These are phyloP conservation scores for Perognathus longimembris DNA, from an alignment of 2,113 vertebrate species.

Conservation along the genomic window DNA sequence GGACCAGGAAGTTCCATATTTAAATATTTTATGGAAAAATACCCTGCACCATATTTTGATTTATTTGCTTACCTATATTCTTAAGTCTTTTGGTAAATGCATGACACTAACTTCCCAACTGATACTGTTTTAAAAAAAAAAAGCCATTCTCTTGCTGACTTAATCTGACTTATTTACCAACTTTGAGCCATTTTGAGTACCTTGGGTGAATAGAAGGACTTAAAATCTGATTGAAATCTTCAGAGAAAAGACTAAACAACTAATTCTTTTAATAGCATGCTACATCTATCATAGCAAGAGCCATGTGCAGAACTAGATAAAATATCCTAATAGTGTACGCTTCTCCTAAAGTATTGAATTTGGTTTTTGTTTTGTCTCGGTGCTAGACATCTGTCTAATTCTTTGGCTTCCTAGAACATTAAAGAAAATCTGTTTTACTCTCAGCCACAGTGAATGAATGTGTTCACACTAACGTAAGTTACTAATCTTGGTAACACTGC, in stretches of 20 bases:
- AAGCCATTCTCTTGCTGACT: conserved; percentile 47
- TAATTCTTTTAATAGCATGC: conserved; percentile 57
- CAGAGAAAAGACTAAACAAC: conserved; percentile 18
- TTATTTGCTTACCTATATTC: conserved; percentile 33
- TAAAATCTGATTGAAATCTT: conserved; percentile 63
- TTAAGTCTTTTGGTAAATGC: conserved; percentile 65
- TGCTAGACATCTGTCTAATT: conserved; percentile 84
- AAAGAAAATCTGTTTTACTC: conserved; percentile 83
- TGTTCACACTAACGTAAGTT: conserved; percentile 83
- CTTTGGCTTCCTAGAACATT: conserved; percentile 83
- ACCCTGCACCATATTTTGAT: conserved; percentile 30
- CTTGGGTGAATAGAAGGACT: conserved; percentile 59
- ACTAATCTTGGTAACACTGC: conserved; percentile 77
- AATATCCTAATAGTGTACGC: conserved; percentile 81
- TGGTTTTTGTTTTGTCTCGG: conserved; percentile 67
- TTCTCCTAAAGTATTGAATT: conserved; percentile 82
- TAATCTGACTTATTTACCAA: conserved; percentile 41
- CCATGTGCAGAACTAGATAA: conserved; percentile 73
- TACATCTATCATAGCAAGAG: conserved; percentile 53
- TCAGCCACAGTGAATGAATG: conserved; percentile 76
- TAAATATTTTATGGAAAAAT: conserved; percentile 73
- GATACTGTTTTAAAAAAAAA: conserved; percentile 30
- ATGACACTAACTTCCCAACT: conserved; percentile 71
- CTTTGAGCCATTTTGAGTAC: conserved; percentile 47
- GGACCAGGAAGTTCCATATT: conserved; percentile 75